A percentile compares a stretch with the other conserved stretches of the same genome.
phyloP scores from a whole-genome alignment of 2,113 vertebrate species.

The Cinclus mexicanus region DNA sequence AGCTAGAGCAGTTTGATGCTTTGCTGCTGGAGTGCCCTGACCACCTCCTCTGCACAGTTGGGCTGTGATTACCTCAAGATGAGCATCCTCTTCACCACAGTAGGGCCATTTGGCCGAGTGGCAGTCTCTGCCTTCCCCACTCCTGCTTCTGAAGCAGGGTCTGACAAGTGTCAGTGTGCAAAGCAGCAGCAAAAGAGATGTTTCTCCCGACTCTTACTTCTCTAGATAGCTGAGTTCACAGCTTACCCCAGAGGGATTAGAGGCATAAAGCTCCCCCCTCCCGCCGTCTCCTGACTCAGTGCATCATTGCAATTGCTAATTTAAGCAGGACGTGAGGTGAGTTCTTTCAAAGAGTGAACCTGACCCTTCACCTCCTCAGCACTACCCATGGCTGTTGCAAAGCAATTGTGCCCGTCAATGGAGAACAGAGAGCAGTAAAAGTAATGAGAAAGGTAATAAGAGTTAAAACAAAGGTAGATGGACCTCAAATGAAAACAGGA shows the following conservation, averaged over 20 bases:
- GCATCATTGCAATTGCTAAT: slow-evolving; percentile 42
- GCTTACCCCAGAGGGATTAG: background rate
- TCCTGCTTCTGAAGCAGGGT: background rate
- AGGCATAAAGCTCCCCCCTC: background rate
- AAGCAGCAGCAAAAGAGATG: background rate
- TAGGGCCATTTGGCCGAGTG: background rate
- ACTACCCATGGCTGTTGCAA: slow-evolving; percentile 3
- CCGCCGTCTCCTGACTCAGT: background rate
- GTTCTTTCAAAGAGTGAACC: slow-evolving; percentile 35
- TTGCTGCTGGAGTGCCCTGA: background rate
- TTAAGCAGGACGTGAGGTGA: background rate
- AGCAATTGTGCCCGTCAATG: slow-evolving; percentile 52
- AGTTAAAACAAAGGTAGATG: slow-evolving; percentile 67
- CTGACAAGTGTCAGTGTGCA: no score
- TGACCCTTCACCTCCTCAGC: slow-evolving; percentile 49
- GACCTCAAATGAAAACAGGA: slow-evolving; percentile 69
- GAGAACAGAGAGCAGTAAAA: slow-evolving; percentile 50
- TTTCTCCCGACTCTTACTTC: background rate
- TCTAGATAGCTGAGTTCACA: background rate
- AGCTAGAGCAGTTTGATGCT: background rate
- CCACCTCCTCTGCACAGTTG: background rate
- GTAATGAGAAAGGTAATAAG: slow-evolving; percentile 50
- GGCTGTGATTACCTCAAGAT: accelerated
- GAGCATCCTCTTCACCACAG: background rate
- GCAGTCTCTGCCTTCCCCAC: background rate